phyloP scores from a whole-genome alignment of 2,113 vertebrate genomes.

The Falcunculus frontatus region DNA sequence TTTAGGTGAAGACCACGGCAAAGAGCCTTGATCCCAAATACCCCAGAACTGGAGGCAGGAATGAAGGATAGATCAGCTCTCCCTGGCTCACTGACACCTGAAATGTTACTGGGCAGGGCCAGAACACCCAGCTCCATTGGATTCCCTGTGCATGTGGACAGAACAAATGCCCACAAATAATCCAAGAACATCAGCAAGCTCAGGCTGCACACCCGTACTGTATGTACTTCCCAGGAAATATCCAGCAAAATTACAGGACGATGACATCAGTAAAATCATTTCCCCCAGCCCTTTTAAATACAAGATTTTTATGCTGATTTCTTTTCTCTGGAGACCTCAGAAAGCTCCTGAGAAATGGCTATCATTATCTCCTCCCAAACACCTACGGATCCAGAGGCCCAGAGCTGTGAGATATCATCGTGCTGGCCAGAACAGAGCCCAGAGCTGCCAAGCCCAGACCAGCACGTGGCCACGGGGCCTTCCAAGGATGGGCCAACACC shows the following conservation, averaged over 20 bases:
- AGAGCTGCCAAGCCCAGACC: not conserved
- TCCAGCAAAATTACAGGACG: not conserved
- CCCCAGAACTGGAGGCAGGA: not conserved
- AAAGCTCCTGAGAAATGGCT: not conserved
- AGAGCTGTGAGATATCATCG: not conserved
- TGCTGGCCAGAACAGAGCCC: not conserved
- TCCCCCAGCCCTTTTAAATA: not conserved
- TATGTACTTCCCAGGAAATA: not conserved
- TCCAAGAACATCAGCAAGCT: not conserved
- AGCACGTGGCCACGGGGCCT: not conserved
- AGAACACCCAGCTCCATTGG: not conserved
- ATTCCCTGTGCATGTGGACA: not conserved
- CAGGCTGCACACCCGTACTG: not conserved
- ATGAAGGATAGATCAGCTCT: not conserved
- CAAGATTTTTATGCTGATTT: not conserved
- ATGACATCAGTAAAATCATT: not conserved
- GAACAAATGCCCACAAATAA: not conserved
- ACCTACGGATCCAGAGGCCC: not conserved
- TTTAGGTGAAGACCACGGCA: accelerated
- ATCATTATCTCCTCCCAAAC: not conserved
- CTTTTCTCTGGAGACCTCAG: not conserved
- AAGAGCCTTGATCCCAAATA: not conserved
- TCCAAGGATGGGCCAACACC: not conserved
- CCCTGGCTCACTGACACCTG: not conserved
- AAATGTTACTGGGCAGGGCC: not conserved